Evolutionary conservation across 2,888 invertebrate genomes (phyloP).

Genomic region (Amiota minor): DNA sequence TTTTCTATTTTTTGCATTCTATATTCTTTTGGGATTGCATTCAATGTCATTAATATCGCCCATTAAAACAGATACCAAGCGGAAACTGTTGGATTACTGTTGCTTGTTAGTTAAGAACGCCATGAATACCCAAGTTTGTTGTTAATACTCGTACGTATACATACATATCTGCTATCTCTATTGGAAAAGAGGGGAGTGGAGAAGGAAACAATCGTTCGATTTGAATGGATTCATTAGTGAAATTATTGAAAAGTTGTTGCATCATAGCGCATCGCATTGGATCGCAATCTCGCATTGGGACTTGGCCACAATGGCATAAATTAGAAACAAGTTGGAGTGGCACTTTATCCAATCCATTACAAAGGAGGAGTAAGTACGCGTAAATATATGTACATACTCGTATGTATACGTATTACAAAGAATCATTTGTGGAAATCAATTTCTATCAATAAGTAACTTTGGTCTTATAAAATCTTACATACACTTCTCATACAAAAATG

Average conservation of each 20-base stretch:
- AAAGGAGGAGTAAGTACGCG: background rate
- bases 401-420: too few species aligned
- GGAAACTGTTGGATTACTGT: constrained; percentile 39
- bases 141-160: too few species aligned
- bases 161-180: too few species aligned
- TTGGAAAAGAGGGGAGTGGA: too few species aligned
- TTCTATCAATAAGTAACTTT: too few species aligned
- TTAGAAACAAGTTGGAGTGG: constrained; percentile 17
- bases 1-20: constrained; percentile 11
- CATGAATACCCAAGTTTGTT: too few species aligned
- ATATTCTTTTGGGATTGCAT: constrained; percentile 24
- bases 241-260: constrained; percentile 21
- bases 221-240: constrained; percentile 30
- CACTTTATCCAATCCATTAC: background rate
- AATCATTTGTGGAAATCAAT: too few species aligned
- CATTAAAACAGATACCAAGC: constrained; percentile 62
- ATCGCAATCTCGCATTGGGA: constrained; percentile 16
- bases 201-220: constrained; percentile 5
- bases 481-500: too few species aligned
- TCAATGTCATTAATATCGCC: constrained; percentile 65
- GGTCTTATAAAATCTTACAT: too few species aligned
- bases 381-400: too few species aligned
- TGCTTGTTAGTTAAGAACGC: background rate
- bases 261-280: background rate
- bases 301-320: constrained; percentile 26